Base-by-base conservation (phyloP, 2,797 vertebrate species). In the Argyrosomus regius region DNA sequence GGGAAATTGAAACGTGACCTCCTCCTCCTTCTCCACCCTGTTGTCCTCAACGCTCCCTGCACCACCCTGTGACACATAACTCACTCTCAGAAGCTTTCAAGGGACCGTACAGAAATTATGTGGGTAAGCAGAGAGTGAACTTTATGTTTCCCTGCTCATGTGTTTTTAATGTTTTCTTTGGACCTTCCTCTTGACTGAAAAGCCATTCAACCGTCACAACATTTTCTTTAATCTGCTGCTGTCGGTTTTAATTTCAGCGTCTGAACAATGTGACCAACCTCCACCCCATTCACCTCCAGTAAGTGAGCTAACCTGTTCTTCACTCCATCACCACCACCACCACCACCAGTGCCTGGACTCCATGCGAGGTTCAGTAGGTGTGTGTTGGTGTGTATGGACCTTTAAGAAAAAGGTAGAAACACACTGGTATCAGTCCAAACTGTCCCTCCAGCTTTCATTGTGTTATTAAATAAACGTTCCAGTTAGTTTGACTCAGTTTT, bases 1-100 rank as follows among this genome's bases (percentile, higher is more conserved):
- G 74, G 78, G 72, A 82, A 62, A 82, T 20, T 86, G 73, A 89
- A 88, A 91, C 45, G 5, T 86, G 88, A 91, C 77, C 81, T 79
- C 67, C 63, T 67, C 63, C 72, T 80, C 72, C 48, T 67, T 67
- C 35, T 76, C 60, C 22, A 0, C 64, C 66, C 49, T 4, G 1
- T 56, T 11, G 17, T 77, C 79, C 72, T 82, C 46, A 58, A 17
- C 1, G 8, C 68, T 66, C 75, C 72, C 74, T 43, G 57, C 72
- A 28, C 45, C 53, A 1, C 79, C 64, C 64, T 73, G 54, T 78
- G 78, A 82, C 83, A 84, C 70, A 82, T 70, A 80, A 81, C 68
- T 81, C 78, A 87, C 78, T 75, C 16, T 18, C 62, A 75, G 65
- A 78, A 66, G 66, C 65, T 53, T 85, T 81, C 49, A 79, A 59